Percentiles rank a stretch among this genome's conserved stretches.
Evolutionary conservation across 2,888 invertebrate genomes (phyloP).

Genomic region (Heteropelma amictum): DNA sequence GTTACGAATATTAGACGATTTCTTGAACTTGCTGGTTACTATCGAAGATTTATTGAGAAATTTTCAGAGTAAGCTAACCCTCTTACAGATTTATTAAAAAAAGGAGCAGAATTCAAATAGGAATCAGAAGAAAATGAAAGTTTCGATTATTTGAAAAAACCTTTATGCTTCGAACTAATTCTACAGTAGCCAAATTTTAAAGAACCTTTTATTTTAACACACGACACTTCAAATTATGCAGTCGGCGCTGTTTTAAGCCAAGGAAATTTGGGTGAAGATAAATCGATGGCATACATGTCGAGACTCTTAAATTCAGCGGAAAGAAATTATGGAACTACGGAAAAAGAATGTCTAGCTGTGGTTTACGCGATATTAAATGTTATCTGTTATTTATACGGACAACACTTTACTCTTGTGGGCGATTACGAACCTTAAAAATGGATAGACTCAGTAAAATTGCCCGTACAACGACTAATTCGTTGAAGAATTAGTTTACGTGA

Average conservation of each 20-base stretch:
- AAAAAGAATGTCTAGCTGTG: not conserved
- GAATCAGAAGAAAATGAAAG: not conserved
- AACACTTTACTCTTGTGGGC: not conserved
- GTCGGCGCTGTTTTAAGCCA: not conserved
- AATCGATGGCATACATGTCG: not conserved
- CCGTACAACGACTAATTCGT: not conserved
- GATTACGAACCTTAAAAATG: not conserved
- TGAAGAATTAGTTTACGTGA: constrained; percentile 37
- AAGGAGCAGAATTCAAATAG: not conserved
- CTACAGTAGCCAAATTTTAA: not conserved
- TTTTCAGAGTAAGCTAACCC: not conserved
- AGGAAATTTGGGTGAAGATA: constrained; percentile 13
- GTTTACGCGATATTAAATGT: not conserved
- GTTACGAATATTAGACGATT: not conserved
- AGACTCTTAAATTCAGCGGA: not conserved
- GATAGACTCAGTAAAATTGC: not conserved
- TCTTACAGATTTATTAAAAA: not conserved
- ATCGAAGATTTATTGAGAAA: not conserved
- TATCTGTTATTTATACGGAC: not conserved
- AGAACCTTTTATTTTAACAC: constrained; percentile 14
- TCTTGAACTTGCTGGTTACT: not conserved
- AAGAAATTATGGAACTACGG: not conserved
- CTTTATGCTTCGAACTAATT: not conserved
- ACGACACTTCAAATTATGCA: not conserved
- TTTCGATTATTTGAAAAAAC: not conserved